Base-by-base conservation (phyloP, 2,113 vertebrate genomes). In the Edolisoma coerulescens region DNA sequence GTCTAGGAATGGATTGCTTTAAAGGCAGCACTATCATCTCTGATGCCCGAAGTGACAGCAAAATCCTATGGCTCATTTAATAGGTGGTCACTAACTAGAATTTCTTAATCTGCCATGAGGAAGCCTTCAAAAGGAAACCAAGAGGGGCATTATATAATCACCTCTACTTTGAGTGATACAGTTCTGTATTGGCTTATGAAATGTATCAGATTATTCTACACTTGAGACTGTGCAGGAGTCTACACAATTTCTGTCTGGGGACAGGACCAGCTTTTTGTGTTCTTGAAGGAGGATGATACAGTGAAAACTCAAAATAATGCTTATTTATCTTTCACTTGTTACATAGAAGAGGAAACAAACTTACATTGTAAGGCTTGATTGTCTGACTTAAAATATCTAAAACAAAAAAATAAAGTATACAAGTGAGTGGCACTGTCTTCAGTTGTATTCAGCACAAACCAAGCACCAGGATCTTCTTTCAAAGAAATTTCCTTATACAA, bases 361-460 rank as follows among this genome's bases (percentile, higher is more conserved):
- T 99, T 98, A 99, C 99, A 44, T 99, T 98, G 93, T 99, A 99
- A 39, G 99, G 96, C 64, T 98, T 99, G 94, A 99, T 99, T 45
- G 99, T 99, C 85, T 98, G 98, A 93, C 97, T 98, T 96, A 99
- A 97, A 94, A 99, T 99, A 96, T 99, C 99, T 99, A 97, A 96
- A 84, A 32, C 84, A 96, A 49, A 90, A 77, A 23, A 50, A 39
- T 12, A 39, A 18, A 49, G 9, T 63, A 26, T 41, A 69, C 19
- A 57, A 56, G 35, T 68, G 27, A 96, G 78, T 80, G 61, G 53
- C 71, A 56, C 77, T 63, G 13, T 52, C 71, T 90, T 83, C 59
- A 41, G 27, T 75, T 93, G 78, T 61, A 42, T 53, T 89, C 45
- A 80, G 54, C 54, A 85, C n/a, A 93, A 89, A 79, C 16, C 15